Conservation (phyloP, 2,888 invertebrate species). For the Apotomis capreana region DNA sequence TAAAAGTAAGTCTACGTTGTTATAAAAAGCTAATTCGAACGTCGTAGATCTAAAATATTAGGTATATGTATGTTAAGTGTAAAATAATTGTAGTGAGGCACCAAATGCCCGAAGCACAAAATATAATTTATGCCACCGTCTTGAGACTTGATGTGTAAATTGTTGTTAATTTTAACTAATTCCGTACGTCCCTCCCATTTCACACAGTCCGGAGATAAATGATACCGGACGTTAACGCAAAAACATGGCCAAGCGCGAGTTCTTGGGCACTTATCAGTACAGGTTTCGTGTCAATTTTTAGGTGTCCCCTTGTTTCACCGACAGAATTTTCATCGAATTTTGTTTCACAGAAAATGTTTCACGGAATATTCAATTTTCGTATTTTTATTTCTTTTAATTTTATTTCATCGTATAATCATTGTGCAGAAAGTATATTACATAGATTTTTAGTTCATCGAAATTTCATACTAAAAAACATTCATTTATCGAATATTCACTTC, state of each 20-base stretch:
- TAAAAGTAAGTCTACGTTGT: neutral
- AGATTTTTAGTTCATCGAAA: too few species aligned
- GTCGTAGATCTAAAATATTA: conserved; percentile 20
- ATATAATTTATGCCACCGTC: conserved; percentile 49
- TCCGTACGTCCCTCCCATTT: conserved; percentile 45
- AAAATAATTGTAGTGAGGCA: conserved; percentile 35
- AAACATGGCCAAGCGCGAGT: conserved; percentile 35
- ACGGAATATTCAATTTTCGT: too few species aligned
- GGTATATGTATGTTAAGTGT: conserved; percentile 37
- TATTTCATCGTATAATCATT: too few species aligned
- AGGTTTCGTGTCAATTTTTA: neutral
- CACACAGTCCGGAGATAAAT: conserved; percentile 45
- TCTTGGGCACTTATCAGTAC: neutral
- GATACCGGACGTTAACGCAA: conserved; percentile 45
- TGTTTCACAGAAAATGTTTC: too few species aligned
- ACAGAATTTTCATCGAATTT: too few species aligned
- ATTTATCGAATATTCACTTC: too few species aligned
- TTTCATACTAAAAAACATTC: too few species aligned
- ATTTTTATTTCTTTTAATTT: too few species aligned
- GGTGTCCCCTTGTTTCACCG: too few species aligned
- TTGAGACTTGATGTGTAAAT: conserved; percentile 50
- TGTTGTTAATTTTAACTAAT: conserved; percentile 49
- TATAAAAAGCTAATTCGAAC: conserved; percentile 18
- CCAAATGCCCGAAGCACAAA: conserved; percentile 46
- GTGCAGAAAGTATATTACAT: too few species aligned